A percentile compares a stretch with the other conserved stretches of the same genome.
phyloP scores from a whole-genome alignment of 1,140 invertebrate genomes.

The Monochamus saltuarius region DNA sequence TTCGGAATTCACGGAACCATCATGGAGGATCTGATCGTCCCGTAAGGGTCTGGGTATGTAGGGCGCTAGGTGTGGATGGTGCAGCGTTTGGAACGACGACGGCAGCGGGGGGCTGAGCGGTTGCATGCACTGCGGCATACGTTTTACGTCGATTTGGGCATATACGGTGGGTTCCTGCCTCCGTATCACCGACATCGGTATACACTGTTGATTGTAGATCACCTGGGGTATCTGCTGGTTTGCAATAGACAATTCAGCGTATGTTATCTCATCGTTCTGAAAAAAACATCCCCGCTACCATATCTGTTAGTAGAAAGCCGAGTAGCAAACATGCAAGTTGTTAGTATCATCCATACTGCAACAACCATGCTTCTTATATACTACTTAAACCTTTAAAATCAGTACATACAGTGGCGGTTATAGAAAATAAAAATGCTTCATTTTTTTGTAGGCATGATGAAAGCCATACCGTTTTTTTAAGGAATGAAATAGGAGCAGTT shows the following conservation, averaged over 20 bases:
- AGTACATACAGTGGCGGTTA: too few relatives aligned
- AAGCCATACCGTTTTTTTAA: too few relatives aligned
- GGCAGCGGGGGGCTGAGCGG: constrained; percentile 44
- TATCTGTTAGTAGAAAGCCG: too few relatives aligned
- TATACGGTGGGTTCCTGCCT: constrained; percentile 54
- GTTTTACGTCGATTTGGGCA: constrained; percentile 55
- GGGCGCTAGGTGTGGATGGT: constrained; percentile 47
- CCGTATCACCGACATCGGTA: constrained; percentile 48
- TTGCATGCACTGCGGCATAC: constrained; percentile 41
- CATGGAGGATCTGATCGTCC: constrained; percentile 44
- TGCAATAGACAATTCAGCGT: constrained; percentile 55
- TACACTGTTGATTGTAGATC: constrained; percentile 49
- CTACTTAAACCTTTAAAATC: too few relatives aligned
- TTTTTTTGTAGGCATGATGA: too few relatives aligned
- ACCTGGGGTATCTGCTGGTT: constrained; percentile 51
- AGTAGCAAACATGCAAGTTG: too few relatives aligned
- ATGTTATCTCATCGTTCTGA: constrained; percentile 55
- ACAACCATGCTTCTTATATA: too few relatives aligned
- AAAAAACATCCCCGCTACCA: constrained; percentile 17
- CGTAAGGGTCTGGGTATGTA: constrained; percentile 44
- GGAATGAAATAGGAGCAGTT: too few relatives aligned
- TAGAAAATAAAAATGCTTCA: too few relatives aligned
- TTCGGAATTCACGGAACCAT: constrained; percentile 45
- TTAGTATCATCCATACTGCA: too few relatives aligned
- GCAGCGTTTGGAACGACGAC: constrained; percentile 45